Evolutionary conservation across 2,888 invertebrate genomes (phyloP), one percentile per base, ranked within the genome.

Genomic region (Dichetophora obliterata): DNA sequence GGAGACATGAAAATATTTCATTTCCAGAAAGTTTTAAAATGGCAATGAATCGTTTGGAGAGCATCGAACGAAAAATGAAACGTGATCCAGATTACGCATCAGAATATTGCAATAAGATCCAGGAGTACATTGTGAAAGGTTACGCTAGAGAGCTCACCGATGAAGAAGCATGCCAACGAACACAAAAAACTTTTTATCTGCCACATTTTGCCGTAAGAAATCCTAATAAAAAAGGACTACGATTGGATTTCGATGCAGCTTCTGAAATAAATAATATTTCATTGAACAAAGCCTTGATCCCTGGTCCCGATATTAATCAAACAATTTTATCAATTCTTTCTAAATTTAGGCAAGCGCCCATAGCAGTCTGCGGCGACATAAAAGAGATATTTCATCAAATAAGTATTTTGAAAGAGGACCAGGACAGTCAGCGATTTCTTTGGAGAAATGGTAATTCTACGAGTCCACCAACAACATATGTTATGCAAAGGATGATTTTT

Each of bases 401-500:
- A 34, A 14, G 22, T 19, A 66, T 79, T 14, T 9, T 3, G 2
- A 59, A 77, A 11, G 78, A 78, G 27, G 78, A 80, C 52, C 75
- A 78, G n/a, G 48, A 75, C 19, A 37, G 54, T 14, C 75, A 77
- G 57, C 50, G 76, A 52, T 81, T 81, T 63, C 54, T 79, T 3
- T 79, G 78, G 77, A 57, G 68, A 19, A 73, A 57, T 8, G 75
- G 66, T 3, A 43, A 69, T 14, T 8, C 57, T 11, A 31, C 9
- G 1, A 57, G 72, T 31, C 75, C 77, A 8, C 57, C 74, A 0
- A 59, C 72, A 24, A 34, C 16, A 8, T 80, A 69, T n/a, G 75
- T 76, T 2, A 81, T 81, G 79, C 71, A 72, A 27, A 43, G 77
- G 48, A 52, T 80, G 34, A 78, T 75, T 8, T 78, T 80, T 66